phyloP scores from a whole-genome alignment of 2,797 vertebrate species.

The Microchirus variegatus region DNA sequence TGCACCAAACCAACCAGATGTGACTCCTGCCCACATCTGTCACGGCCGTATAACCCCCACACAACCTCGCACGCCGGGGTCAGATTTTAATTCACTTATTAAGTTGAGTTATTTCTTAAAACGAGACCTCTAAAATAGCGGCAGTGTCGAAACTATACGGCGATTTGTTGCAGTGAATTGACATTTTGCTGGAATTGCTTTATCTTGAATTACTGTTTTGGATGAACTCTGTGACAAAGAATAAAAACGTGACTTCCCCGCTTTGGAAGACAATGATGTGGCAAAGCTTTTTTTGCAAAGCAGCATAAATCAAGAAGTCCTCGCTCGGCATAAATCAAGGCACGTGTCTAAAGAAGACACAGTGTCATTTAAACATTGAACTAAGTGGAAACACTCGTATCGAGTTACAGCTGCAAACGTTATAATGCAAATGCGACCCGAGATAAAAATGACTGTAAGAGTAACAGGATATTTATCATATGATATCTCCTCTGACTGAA shows the following conservation, averaged over 20 bases:
- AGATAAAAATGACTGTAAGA: constrained; percentile 45
- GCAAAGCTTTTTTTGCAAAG: constrained; percentile 12
- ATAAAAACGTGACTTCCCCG: constrained; percentile 31
- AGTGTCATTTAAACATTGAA: constrained; percentile 44
- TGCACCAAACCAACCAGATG: constrained; percentile 62
- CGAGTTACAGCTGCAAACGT: constrained; percentile 23
- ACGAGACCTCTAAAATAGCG: constrained; percentile 19
- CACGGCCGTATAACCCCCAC: constrained; percentile 46
- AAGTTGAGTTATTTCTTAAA: constrained; percentile 2
- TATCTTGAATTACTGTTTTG: constrained; percentile 45
- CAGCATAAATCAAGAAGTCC: constrained; percentile 56
- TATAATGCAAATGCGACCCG: constrained; percentile 36
- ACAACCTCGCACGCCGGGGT: constrained; percentile 12
- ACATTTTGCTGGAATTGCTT: constrained; percentile 41
- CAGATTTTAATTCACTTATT: constrained; percentile 15
- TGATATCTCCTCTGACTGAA: constrained; percentile 29
- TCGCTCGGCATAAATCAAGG: constrained; percentile 58
- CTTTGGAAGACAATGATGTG: constrained; percentile 30
- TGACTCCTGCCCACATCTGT: constrained; percentile 63
- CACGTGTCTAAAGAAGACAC: constrained; percentile 49
- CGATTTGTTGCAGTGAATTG: constrained; percentile 27
- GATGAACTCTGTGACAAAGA: constrained; percentile 15
- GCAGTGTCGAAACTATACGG: constrained; percentile 3
- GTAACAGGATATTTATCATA: constrained; percentile 24
- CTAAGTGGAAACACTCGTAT: constrained; percentile 56